phyloP scores from a whole-genome alignment of 2,888 invertebrate genomes.

The Ptychoptera contaminata region DNA sequence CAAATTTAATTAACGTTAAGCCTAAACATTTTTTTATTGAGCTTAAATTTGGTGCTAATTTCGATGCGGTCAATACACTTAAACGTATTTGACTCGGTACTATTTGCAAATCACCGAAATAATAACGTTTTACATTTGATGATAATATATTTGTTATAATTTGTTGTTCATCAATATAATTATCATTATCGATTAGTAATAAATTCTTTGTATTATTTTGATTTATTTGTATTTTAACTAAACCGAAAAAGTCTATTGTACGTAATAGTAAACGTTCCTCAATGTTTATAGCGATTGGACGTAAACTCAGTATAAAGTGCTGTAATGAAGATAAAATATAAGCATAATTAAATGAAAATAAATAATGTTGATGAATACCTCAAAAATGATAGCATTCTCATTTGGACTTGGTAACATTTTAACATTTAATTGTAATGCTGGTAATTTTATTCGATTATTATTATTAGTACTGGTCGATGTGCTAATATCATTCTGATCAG shows the following conservation, averaged over 20 bases:
- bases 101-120: slow-evolving; percentile 69
- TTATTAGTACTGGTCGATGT: slow-evolving; percentile 1
- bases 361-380: slow-evolving; percentile 31
- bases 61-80: slow-evolving; percentile 77
- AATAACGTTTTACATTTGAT: slow-evolving; percentile 67
- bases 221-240: slow-evolving; percentile 38
- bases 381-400: slow-evolving; percentile 77
- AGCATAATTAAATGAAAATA: slow-evolving; percentile 10
- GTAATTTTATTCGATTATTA: slow-evolving; percentile 19
- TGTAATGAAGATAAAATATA: slow-evolving; percentile 17
- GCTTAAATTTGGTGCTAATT: slow-evolving; percentile 59
- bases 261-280: slow-evolving; percentile 76
- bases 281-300: slow-evolving; percentile 68
- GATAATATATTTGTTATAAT: slow-evolving; percentile 66
- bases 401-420: slow-evolving; percentile 56
- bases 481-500: slow-evolving; percentile 28
- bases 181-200: slow-evolving; percentile 35
- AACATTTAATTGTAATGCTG: slow-evolving; percentile 64
- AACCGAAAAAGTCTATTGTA: slow-evolving; percentile 44
- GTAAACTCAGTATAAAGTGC: slow-evolving; percentile 65
- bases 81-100: slow-evolving; percentile 68
- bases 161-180: slow-evolving; percentile 59
- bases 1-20: slow-evolving; percentile 84
- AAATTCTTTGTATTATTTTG: background rate
- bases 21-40: slow-evolving; percentile 73